Evolutionary conservation across 2,888 invertebrate species (phyloP), one percentile per base, ranked within the genome.

Genomic region (Pammene aurita): DNA sequence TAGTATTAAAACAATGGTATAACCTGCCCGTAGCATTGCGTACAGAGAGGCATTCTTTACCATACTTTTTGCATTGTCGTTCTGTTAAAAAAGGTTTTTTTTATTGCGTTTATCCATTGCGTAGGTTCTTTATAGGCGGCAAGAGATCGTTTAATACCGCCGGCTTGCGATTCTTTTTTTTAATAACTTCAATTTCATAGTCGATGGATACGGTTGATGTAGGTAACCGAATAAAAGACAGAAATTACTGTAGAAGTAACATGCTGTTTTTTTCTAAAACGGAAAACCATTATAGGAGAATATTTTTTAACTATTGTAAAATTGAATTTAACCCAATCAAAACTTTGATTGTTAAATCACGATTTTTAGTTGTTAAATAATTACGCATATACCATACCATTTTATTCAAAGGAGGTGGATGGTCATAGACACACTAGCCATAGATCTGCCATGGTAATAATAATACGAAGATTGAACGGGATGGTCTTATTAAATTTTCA

Each of bases 1-100:
- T 58, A 63, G 50, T 68, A 64, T 68, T 68, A 68, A 68, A 64
- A 68, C 68, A 68, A 68, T 68, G 63, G 68, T 68, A 68, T 58
- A 68, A 68, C 68, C 68, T 52, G 66, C 66, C 65, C 42, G 67
- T 58, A 64, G 44, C 68, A 68, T 52, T 68, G 68, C 63, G 44
- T 62, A 68, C 52, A 44, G 67, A 18, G 57, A 58, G 16, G 68
- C 44, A 68, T 63, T 52, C 68, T 68, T 68, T 58, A 26, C 50
- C 68, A 68, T 64, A 64, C 63, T 68, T 68, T 68, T 68, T 68
- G 63, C 63, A 58, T 68, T 57, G 63, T 56, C 56, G 61, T 48
- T 48, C 38, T 62, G 48, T 68, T 63, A 57, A 63, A 55, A 63
- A 63, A 44, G 54, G 54, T 63, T 63, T 54, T n/a, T 54, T 63